Evolutionary conservation across 1,140 invertebrate species (phyloP), one percentile per base, ranked within the genome.

Genomic region (Cotesia vestalis): DNA sequence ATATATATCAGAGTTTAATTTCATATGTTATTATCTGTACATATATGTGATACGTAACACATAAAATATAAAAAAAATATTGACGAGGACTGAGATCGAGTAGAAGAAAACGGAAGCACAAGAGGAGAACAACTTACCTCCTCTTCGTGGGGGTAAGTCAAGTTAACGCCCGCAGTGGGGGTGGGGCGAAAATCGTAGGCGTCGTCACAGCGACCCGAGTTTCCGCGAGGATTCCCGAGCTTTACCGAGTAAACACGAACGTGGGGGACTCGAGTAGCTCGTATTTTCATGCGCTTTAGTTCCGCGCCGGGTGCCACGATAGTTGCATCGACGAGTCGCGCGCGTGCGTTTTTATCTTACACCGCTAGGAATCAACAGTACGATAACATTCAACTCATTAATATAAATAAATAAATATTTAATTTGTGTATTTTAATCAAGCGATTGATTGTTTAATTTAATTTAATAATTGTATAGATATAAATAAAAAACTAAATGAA

Each of bases 251-350:
- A 11, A 12, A 46, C 17, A 66, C 4, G 78, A 79, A 81, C 76
- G 81, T 81, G 81, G 83, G 84, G 83, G 81, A 76, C 75, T 73
- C 57, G 66, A 69, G 66, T 78, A 66, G 79, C 27, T 78, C 74
- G 80, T 85, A 80, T 82, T 82, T 83, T 81, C 80, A 77, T 81
- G 80, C 79, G 82, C 78, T 80, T 86, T 86, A 87, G 85, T 86
- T 86, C 76, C 85, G 84, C 84, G 85, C 84, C 81, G 85, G 85
- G 78, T 87, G 85, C 82, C 85, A 82, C 80, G 83, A 83, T 73
- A 85, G 85, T 83, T 82, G 84, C 78, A 86, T 86, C 85, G 84
- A 79, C 68, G 77, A 78, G 76, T 77, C 70, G 76, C 76, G 80
- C 80, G 80, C 79, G 84, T 80, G 83, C 76, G 83, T 80, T 79